Conservation (phyloP, 2,888 invertebrate genomes). For the Deilephila porcellus region DNA sequence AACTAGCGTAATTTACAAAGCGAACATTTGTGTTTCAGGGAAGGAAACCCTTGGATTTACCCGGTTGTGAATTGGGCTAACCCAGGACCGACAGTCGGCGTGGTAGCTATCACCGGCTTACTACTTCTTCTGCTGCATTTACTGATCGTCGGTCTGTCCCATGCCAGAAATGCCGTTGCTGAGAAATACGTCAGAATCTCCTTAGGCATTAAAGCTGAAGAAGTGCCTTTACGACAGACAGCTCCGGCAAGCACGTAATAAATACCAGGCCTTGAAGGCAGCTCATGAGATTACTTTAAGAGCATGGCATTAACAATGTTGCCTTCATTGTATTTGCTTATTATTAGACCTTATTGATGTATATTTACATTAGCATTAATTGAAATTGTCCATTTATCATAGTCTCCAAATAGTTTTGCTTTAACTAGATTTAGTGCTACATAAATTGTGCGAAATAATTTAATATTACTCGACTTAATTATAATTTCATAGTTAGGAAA, state of each 20-base stretch:
- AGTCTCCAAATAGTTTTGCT: no score
- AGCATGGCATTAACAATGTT: no score
- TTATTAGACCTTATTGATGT: no score
- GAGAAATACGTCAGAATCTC: constrained; percentile 51
- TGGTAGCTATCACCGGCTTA: constrained; percentile 86
- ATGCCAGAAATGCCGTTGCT: constrained; percentile 69
- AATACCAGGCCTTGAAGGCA: not conserved
- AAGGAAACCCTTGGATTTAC: constrained; percentile 89
- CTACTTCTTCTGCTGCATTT: constrained; percentile 87
- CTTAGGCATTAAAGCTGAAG: constrained; percentile 50
- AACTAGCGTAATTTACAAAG: not conserved
- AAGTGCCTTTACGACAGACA: constrained; percentile 60
- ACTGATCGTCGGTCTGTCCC: constrained; percentile 82
- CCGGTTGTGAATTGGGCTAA: constrained; percentile 90
- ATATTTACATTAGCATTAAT: no score
- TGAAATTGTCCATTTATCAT: no score
- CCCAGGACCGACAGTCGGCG: constrained; percentile 85
- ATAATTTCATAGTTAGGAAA: no score
- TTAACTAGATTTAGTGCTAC: no score
- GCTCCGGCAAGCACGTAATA: constrained; percentile 24
- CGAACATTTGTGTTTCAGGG: constrained; percentile 67
- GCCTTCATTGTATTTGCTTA: no score
- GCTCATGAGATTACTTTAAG: not conserved
- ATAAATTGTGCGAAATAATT: not conserved
- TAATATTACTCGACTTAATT: no score